Base-by-base conservation (phyloP, 2,888 invertebrate species). In the Apotomis turbidana region DNA sequence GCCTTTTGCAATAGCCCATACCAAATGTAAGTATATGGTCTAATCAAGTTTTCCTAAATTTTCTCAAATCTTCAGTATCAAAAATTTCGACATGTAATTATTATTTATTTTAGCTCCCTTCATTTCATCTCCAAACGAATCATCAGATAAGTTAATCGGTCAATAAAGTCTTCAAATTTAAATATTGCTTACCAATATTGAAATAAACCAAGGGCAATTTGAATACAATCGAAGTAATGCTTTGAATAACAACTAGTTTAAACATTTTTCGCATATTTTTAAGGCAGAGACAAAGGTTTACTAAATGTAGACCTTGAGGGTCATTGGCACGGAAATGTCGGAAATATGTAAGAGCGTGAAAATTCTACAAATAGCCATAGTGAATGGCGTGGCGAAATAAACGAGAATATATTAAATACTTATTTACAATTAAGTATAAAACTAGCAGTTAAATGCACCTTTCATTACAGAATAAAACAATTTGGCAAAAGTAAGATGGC, bases 171-270 rank as follows among this genome's bases (percentile, higher is more conserved):
- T 61, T 57, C 6, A 41, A 38, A 51, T 51, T 5, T 38, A 36
- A 36, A 63, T 41, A 59, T n/a, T 62, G 38, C 57, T 57, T 55
- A 13, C 57, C 6, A 49, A 41, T 62, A 70, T 49, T 51, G 15
- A 52, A 64, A 58, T 46, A 15, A 52, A 66, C 6, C 44, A n/a
- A 57, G 0, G 6, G 12, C 8, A 0, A 72, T 72, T 72, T 72
- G 62, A 72, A 72, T 72, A 68, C 71, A 72, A 68, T 68, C 41
- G 49, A 67, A 61, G 10, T 36, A 10, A 51, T n/a, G 68, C n/a
- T 44, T 52, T 62, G 62, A 68, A 71, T 68, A 58, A 52, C 44
- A 68, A 68, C 10, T 61, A 52, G 44, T 10, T 52, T 44, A 15
- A 46, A 57, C 12, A 69, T 49, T 67, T 67, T 68, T 63, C 38